phyloP scores from a whole-genome alignment of 2,113 vertebrate genomes.

The Peromyscus californicus region DNA sequence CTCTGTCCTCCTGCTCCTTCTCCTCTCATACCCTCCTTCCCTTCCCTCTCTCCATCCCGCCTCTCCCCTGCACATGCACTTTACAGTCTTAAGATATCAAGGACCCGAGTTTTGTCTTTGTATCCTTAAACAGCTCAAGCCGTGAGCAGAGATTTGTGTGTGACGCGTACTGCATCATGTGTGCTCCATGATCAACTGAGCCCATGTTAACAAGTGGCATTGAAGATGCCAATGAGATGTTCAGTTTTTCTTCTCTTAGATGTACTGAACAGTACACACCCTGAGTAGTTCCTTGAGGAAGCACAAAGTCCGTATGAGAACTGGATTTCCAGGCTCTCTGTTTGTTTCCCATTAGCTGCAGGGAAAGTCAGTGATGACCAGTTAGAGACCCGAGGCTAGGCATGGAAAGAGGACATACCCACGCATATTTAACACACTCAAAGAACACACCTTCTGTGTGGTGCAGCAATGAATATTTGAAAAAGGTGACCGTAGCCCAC shows the following conservation, averaged over 20 bases:
- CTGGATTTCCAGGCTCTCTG: too few species aligned
- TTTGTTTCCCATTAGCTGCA: background rate
- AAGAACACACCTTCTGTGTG: background rate
- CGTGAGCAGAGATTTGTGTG: background rate
- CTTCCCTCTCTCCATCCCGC: background rate
- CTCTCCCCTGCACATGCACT: background rate
- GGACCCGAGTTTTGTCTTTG: background rate
- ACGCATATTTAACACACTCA: background rate
- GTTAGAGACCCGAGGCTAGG: background rate
- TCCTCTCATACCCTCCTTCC: background rate
- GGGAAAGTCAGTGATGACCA: background rate
- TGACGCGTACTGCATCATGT: background rate
- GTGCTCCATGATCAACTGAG: background rate
- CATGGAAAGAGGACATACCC: background rate
- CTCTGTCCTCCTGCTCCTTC: too few species aligned
- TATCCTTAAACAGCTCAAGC: background rate
- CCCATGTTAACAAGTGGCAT: background rate
- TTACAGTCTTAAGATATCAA: background rate
- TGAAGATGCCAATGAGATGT: background rate
- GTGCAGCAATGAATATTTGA: background rate
- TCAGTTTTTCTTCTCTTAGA: slow-evolving; percentile 8
- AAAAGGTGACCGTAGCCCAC: background rate
- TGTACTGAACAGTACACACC: background rate
- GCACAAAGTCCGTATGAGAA: background rate
- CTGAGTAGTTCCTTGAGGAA: background rate